phyloP scores from a whole-genome alignment of 2,797 vertebrate species.

The Champsocephalus gunnari region DNA sequence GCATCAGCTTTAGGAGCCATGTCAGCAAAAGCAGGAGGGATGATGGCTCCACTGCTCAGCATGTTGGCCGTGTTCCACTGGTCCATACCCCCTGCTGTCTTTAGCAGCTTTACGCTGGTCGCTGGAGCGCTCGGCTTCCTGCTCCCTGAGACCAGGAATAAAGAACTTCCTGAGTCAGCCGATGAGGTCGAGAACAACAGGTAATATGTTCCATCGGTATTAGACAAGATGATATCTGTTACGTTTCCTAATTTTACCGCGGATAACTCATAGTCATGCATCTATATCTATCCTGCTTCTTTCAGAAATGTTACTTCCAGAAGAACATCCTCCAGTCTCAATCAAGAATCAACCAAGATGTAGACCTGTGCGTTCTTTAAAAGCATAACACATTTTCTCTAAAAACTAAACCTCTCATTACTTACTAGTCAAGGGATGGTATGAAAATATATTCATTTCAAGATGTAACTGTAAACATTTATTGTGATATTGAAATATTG shows the following conservation, averaged over 20 bases:
- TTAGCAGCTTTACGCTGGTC: constrained; percentile 69
- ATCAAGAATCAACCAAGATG: not conserved
- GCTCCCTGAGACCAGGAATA: constrained; percentile 85
- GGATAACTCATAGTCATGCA: not conserved
- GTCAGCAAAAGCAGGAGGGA: constrained; percentile 63
- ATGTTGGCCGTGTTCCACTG: constrained; percentile 78
- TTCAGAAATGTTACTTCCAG: not conserved
- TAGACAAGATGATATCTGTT: not conserved
- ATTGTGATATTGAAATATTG: not conserved
- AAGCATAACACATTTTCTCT: not conserved
- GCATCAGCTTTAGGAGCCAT: constrained; percentile 82
- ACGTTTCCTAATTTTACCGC: not conserved
- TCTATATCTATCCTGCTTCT: constrained; percentile 2
- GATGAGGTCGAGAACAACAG: constrained; percentile 27
- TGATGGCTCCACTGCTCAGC: constrained; percentile 82
- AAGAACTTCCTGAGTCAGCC: constrained; percentile 78
- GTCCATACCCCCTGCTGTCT: constrained; percentile 79
- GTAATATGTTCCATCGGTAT: constrained; percentile 36
- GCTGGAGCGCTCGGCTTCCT: constrained; percentile 77
- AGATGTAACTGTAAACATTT: no score
- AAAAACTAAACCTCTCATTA: not conserved
- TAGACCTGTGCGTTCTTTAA: constrained; percentile 1
- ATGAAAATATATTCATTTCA: no score
- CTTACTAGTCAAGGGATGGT: no score
- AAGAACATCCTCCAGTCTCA: not conserved